These are phyloP conservation scores for Stenopsyche tienmushanensis DNA, from an alignment of 1,140 invertebrate genomes.

Conservation along the genomic window DNA sequence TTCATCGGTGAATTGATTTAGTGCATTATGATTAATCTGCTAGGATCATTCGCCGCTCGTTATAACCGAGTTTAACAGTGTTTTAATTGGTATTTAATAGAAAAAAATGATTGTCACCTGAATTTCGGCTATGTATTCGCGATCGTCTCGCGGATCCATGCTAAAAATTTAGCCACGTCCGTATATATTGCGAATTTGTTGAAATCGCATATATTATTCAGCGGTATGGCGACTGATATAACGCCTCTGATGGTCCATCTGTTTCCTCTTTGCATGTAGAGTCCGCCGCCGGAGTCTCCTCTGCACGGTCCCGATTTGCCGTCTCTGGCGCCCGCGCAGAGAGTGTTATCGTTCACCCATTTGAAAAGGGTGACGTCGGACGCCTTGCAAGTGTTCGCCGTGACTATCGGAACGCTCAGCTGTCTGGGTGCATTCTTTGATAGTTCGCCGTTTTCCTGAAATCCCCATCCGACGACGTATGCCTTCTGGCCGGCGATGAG, in stretches of 20 bases:
- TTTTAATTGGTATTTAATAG: no score
- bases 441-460: conserved; percentile 52
- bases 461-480: conserved; percentile 64
- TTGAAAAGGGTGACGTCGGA: conserved; percentile 55
- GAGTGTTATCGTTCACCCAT: conserved; percentile 59
- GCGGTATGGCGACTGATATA: conserved; percentile 49
- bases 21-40: no score
- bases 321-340: conserved; percentile 57
- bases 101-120: no score
- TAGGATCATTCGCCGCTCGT: no score
- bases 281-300: conserved; percentile 53
- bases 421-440: conserved; percentile 55
- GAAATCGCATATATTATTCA: conserved; percentile 52
- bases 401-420: conserved; percentile 58
- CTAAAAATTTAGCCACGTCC: conserved; percentile 52
- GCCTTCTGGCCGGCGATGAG: conserved; percentile 48
- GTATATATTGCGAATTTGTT: conserved; percentile 55
- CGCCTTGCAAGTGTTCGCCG: conserved; percentile 57
- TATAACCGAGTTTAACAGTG: no score
- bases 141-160: conserved; percentile 55
- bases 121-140: no score
- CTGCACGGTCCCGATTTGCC: conserved; percentile 52
- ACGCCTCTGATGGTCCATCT: conserved; percentile 55
- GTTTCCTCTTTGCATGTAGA: conserved; percentile 43
- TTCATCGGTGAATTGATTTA: no score